phyloP scores from a whole-genome alignment of 2,797 vertebrate genomes.

The Anniella stebbinsi region DNA sequence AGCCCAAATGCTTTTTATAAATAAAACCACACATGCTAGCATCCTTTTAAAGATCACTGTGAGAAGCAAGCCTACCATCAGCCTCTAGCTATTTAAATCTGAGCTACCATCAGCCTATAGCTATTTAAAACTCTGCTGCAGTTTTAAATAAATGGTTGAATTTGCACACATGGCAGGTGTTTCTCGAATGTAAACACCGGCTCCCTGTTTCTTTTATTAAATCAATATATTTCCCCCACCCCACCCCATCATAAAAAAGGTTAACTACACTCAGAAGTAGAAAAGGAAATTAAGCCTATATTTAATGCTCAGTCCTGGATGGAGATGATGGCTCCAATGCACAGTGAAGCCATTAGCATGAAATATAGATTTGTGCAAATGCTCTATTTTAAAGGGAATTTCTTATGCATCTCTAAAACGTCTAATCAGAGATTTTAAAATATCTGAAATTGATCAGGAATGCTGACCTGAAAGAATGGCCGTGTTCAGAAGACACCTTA shows the following conservation, averaged over 20 bases:
- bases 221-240: neutral
- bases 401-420: slow-evolving; percentile 1
- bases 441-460: neutral
- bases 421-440: slow-evolving; percentile 34
- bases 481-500: no score
- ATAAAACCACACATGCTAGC: slow-evolving; percentile 3
- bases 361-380: slow-evolving; percentile 20
- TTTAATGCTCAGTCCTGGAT: neutral
- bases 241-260: slow-evolving; percentile 1
- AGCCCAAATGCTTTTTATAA: neutral
- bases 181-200: slow-evolving; percentile 30
- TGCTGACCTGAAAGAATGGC: slow-evolving; percentile 3
- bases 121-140: neutral
- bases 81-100: neutral
- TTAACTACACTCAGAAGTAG: neutral
- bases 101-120: neutral
- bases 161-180: neutral
- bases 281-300: slow-evolving; percentile 22
- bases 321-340: slow-evolving; percentile 8
- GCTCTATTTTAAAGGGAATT: neutral
- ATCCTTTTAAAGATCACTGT: neutral
- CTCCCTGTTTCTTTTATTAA: slow-evolving; percentile 32
- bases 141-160: neutral
- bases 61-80: no score
- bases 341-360: slow-evolving; percentile 13